Evolutionary conservation across 64 coral and sea anemone species (phyloP).

Genomic region (Dendrophyllia cribrosa): DNA sequence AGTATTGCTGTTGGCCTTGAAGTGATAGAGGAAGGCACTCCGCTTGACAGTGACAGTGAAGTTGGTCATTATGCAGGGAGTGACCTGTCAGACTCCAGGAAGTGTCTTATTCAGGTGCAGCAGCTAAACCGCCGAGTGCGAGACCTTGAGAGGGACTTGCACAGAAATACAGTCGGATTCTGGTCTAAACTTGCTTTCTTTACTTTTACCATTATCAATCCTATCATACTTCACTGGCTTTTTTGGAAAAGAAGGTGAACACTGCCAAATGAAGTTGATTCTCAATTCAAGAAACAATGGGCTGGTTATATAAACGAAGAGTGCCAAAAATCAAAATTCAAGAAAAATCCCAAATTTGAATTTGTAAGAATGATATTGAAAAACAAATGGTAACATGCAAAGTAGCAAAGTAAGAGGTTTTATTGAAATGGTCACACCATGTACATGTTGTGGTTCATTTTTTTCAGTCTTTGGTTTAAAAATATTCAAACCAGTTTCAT

Average conservation of each 20-base stretch:
- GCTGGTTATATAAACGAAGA: too few species aligned
- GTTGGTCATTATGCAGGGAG: slow-evolving; percentile 44
- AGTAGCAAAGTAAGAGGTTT: too few species aligned
- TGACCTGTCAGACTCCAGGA: slow-evolving; percentile 70
- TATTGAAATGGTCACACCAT: too few species aligned
- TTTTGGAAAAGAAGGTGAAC: slow-evolving; percentile 80
- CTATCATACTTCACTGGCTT: slow-evolving; percentile 81
- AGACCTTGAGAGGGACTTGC: slow-evolving; percentile 71
- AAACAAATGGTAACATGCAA: too few species aligned
- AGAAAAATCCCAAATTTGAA: too few species aligned
- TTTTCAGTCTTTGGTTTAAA: too few species aligned
- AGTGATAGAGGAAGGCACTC: slow-evolving; percentile 71
- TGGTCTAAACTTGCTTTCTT: slow-evolving; percentile 89
- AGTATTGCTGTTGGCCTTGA: slow-evolving; percentile 80
- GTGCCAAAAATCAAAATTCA: too few species aligned
- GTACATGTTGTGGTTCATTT: too few species aligned
- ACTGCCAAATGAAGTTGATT: background rate
- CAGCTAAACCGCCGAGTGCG: slow-evolving; percentile 60
- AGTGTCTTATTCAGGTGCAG: slow-evolving; percentile 63
- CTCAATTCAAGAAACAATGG: too few species aligned
- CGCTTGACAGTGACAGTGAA: slow-evolving; percentile 63
- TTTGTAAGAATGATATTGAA: too few species aligned
- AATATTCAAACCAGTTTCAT: too few species aligned
- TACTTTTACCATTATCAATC: slow-evolving; percentile 88
- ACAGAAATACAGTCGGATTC: slow-evolving; percentile 72